These are phyloP conservation scores for Gisinianus flammeolus DNA, from an alignment of 2,888 invertebrate genomes.

Conservation along the genomic window DNA sequence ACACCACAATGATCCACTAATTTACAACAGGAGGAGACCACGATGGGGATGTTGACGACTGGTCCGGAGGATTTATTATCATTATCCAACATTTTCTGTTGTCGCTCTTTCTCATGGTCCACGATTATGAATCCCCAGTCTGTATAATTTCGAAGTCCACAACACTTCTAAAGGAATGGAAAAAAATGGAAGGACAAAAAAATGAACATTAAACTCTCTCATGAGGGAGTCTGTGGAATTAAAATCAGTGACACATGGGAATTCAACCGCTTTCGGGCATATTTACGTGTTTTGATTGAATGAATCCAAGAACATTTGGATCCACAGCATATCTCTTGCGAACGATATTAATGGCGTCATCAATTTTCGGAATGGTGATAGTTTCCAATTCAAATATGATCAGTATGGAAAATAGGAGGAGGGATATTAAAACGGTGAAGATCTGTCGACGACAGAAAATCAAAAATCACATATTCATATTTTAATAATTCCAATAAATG, in stretches of 20 bases:
- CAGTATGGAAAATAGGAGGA: not conserved
- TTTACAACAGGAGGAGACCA: slow-evolving; percentile 6
- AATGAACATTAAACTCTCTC: not conserved
- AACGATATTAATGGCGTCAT: not conserved
- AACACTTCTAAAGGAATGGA: not conserved
- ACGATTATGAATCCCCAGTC: not conserved
- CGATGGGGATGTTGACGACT: not conserved
- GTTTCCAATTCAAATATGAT: slow-evolving; percentile 2
- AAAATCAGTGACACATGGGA: too few relatives aligned
- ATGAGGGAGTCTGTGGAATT: not conserved
- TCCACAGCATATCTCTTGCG: slow-evolving; percentile 12
- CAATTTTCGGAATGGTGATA: slow-evolving; percentile 7
- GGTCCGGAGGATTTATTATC: not conserved
- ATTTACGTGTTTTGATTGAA: slow-evolving; percentile 10
- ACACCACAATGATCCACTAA: not conserved
- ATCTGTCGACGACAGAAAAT: slow-evolving; percentile 1
- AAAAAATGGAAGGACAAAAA: not conserved
- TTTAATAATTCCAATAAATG: too few relatives aligned
- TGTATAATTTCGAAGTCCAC: slow-evolving; percentile 7
- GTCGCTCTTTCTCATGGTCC: not conserved
- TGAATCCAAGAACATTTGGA: not conserved
- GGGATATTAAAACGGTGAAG: not conserved
- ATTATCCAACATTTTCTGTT: not conserved
- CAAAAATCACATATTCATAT: too few relatives aligned
- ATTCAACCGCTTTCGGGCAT: too few relatives aligned